A percentile compares a stretch with the other conserved stretches of the same genome.
Evolutionary conservation across 2,888 invertebrate genomes (phyloP).

Genomic region (Archips xylosteana): DNA sequence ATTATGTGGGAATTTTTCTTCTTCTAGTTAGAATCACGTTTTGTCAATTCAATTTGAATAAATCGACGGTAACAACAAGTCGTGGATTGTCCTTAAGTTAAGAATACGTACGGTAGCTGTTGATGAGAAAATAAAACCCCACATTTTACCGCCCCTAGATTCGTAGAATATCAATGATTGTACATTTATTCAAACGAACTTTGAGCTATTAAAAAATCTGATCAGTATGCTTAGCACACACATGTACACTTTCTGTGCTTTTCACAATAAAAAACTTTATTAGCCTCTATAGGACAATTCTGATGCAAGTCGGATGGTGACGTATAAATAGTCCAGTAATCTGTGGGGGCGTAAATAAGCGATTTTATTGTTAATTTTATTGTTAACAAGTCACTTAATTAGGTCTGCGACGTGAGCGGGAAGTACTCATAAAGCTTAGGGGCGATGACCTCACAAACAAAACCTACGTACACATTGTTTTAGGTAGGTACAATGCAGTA

Average conservation of each 20-base stretch:
- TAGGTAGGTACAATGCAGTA: conserved; percentile 19
- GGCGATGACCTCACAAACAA: conserved; percentile 49
- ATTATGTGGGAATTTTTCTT: neutral
- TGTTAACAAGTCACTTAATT: conserved; percentile 70
- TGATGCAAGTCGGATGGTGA: conserved; percentile 65
- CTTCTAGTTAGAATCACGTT: conserved; percentile 26
- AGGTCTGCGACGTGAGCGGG: conserved; percentile 59
- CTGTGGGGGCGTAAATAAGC: conserved; percentile 63
- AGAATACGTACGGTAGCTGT: conserved; percentile 32
- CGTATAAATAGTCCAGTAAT: conserved; percentile 65
- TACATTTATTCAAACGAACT: conserved; percentile 66
- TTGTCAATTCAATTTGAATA: conserved; percentile 39
- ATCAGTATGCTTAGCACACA: conserved; percentile 68
- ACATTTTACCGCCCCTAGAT: conserved; percentile 52
- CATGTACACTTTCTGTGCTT: conserved; percentile 60
- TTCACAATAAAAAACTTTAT: conserved; percentile 76
- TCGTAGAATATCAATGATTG: conserved; percentile 70
- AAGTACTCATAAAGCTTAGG: conserved; percentile 47
- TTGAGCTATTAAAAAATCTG: conserved; percentile 76
- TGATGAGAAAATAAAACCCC: conserved; percentile 38
- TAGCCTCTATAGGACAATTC: conserved; percentile 66
- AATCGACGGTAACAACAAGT: conserved; percentile 12
- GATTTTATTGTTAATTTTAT: conserved; percentile 72
- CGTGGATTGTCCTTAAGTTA: conserved; percentile 13
- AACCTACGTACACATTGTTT: conserved; percentile 31